A percentile compares a stretch with the other conserved stretches of the same genome.
phyloP scores from a whole-genome alignment of 2,113 vertebrate species.

The Echinops telfairi region DNA sequence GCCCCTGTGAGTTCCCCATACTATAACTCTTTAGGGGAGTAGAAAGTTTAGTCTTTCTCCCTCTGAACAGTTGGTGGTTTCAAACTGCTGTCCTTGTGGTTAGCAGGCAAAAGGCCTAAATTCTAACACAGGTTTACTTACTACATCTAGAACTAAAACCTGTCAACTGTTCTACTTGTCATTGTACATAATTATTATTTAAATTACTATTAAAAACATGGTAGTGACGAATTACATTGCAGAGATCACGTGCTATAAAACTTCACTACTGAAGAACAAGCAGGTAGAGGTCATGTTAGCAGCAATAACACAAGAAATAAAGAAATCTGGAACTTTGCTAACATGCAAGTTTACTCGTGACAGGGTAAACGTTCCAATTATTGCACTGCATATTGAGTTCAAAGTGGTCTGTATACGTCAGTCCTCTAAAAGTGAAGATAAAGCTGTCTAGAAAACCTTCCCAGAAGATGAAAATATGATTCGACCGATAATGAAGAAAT shows the following conservation, averaged over 20 bases:
- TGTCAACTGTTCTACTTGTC: no score
- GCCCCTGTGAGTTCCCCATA: no score
- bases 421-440: neutral
- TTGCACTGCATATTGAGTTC: neutral
- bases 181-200: neutral
- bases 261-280: neutral
- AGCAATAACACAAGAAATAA: neutral
- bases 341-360: constrained; percentile 1
- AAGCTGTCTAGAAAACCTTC: neutral
- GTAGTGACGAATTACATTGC: neutral
- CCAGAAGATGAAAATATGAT: neutral
- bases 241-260: neutral
- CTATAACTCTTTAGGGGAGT: no score
- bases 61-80: no score
- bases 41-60: no score
- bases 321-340: constrained; percentile 12
- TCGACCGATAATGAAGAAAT: constrained; percentile 15
- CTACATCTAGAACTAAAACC: no score
- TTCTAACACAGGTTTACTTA: no score
- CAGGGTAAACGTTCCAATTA: neutral
- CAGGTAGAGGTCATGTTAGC: no score
- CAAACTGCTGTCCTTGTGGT: no score
- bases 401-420: neutral
- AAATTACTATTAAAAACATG: constrained; percentile 17
- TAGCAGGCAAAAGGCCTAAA: no score